phyloP scores from a whole-genome alignment of 2,888 invertebrate species.

The Eurytoma adleriae region DNA sequence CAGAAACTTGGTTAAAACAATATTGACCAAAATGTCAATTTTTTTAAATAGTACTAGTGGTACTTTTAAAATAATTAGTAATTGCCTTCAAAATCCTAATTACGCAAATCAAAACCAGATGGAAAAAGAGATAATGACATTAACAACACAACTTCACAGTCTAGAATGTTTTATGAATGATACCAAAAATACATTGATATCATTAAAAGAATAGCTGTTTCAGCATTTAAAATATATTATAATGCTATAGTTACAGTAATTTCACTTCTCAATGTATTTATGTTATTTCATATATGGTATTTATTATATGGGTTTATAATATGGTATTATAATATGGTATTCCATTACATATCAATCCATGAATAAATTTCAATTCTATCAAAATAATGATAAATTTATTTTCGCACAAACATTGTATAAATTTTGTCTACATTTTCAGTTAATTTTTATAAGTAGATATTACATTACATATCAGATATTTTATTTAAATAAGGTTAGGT shows the following conservation, averaged over 20 bases:
- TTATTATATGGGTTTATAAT: too few relatives aligned
- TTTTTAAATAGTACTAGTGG: not conserved
- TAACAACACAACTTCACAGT: not conserved
- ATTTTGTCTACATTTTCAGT: too few relatives aligned
- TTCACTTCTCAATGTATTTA: not conserved
- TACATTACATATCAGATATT: too few relatives aligned
- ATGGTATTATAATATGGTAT: too few relatives aligned
- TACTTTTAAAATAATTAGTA: not conserved
- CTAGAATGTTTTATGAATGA: slow-evolving; percentile 1
- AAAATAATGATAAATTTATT: too few relatives aligned
- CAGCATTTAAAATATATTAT: not conserved
- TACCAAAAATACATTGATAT: not conserved
- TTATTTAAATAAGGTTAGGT: too few relatives aligned
- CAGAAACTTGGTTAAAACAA: not conserved
- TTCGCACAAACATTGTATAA: too few relatives aligned
- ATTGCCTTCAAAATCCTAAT: not conserved
- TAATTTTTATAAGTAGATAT: too few relatives aligned
- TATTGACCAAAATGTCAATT: not conserved
- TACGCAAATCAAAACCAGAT: not conserved
- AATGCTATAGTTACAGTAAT: too few relatives aligned
- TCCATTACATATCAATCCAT: too few relatives aligned
- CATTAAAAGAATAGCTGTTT: not conserved
- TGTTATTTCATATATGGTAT: not conserved
- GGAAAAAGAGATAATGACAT: not conserved
- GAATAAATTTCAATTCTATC: too few relatives aligned